These are phyloP conservation scores for Archips xylosteana DNA, from an alignment of 2,888 invertebrate species.

Conservation along the genomic window DNA sequence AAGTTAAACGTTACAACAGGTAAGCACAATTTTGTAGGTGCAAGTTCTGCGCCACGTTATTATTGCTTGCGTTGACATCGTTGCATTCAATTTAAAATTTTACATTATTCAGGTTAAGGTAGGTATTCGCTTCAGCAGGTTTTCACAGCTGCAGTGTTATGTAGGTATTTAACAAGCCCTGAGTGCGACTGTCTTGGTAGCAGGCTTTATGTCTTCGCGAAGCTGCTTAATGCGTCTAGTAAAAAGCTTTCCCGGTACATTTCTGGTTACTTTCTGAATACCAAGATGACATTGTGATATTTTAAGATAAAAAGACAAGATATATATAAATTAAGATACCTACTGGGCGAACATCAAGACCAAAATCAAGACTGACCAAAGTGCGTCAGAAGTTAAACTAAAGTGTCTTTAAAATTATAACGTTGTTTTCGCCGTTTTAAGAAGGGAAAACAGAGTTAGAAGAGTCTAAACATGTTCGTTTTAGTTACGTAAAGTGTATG, in stretches of 20 bases:
- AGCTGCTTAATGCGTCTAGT: constrained; percentile 76
- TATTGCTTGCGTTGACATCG: constrained; percentile 11
- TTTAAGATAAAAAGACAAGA: not conserved
- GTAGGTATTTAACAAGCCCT: constrained; percentile 60
- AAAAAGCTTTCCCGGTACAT: constrained; percentile 73
- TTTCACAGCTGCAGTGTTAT: constrained; percentile 43
- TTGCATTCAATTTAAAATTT: not conserved
- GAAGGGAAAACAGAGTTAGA: too few species aligned
- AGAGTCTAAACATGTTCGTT: too few species aligned
- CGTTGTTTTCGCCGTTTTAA: too few species aligned
- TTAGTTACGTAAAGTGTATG: too few species aligned
- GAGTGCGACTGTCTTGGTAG: constrained; percentile 73
- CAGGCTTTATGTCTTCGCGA: constrained; percentile 74
- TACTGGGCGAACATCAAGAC: too few species aligned
- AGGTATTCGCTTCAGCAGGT: constrained; percentile 22
- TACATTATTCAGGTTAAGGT: constrained; percentile 20
- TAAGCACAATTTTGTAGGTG: constrained; percentile 40
- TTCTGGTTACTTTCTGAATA: constrained; percentile 50
- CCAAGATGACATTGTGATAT: constrained; percentile 43
- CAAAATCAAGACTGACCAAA: too few species aligned
- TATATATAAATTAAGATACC: too few species aligned
- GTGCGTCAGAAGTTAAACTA: too few species aligned
- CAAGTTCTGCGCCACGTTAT: constrained; percentile 43
- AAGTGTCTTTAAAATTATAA: too few species aligned
- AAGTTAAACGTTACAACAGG: constrained; percentile 43